Percentiles rank a stretch among this genome's conserved stretches.
These are phyloP conservation scores for Cavia aperea DNA, from an alignment of 2,113 vertebrate species.

Conservation along the genomic window DNA sequence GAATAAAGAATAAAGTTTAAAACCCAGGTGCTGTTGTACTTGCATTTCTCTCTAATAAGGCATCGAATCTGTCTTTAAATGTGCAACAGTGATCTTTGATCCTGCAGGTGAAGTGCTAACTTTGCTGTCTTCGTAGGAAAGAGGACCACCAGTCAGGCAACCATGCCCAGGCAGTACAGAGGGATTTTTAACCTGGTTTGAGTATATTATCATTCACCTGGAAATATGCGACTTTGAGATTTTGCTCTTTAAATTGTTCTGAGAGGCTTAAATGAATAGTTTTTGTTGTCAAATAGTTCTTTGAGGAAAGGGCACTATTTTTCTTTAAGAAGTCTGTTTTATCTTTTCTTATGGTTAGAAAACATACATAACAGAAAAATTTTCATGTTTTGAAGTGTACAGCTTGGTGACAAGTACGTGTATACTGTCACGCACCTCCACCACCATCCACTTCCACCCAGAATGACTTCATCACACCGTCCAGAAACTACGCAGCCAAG, in stretches of 20 bases:
- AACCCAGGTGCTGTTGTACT: neutral
- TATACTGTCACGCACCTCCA: neutral
- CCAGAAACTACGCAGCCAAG: neutral
- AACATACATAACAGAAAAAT: neutral
- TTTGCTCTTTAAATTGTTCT: neutral
- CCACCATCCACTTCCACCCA: neutral
- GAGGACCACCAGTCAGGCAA: neutral
- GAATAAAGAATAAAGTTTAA: neutral
- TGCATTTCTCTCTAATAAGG: neutral
- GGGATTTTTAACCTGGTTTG: neutral
- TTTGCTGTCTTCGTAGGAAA: neutral
- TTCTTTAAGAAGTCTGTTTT: neutral
- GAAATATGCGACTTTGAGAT: neutral
- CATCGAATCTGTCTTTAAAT: neutral
- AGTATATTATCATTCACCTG: neutral
- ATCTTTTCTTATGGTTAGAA: slow-evolving; percentile 27
- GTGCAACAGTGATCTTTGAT: neutral
- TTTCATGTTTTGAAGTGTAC: neutral
- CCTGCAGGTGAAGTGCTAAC: neutral
- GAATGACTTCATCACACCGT: neutral
- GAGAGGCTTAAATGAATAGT: slow-evolving; percentile 34
- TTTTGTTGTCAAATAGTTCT: slow-evolving; percentile 48
- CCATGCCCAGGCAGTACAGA: neutral
- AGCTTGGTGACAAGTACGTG: neutral
- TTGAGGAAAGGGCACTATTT: neutral